Evolutionary conservation across 1,140 invertebrate genomes (phyloP).

Genomic region (Ectropis grisescens): DNA sequence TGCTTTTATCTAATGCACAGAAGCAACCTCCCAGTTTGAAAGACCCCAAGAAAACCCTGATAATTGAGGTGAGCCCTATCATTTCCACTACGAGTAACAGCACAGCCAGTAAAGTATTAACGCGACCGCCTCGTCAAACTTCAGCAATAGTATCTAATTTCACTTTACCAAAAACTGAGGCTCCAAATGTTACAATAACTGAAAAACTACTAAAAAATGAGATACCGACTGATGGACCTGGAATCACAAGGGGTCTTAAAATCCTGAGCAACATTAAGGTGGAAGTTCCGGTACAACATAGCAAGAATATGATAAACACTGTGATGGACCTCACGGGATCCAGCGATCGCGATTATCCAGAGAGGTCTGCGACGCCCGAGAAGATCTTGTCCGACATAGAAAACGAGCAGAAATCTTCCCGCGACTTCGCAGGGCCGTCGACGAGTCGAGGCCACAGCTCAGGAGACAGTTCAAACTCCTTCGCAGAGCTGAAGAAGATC

Average conservation of each 20-base stretch:
- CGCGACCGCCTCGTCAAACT: no score
- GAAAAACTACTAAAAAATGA: slow-evolving; percentile 14
- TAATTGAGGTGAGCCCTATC: slow-evolving; percentile 51
- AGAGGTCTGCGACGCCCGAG: slow-evolving; percentile 28
- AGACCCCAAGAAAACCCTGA: slow-evolving; percentile 48
- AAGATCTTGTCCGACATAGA: slow-evolving; percentile 56
- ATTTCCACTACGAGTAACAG: slow-evolving; percentile 5
- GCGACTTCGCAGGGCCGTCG: slow-evolving; percentile 26
- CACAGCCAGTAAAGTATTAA: no score
- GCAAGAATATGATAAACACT: slow-evolving; percentile 57
- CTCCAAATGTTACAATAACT: no score
- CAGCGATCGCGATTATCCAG: slow-evolving; percentile 38
- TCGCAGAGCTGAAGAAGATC: slow-evolving; percentile 63
- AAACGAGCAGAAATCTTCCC: slow-evolving; percentile 19
- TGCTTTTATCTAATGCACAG: slow-evolving; percentile 15
- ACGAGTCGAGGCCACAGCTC: slow-evolving; percentile 23
- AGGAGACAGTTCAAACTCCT: slow-evolving; percentile 41
- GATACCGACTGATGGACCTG: slow-evolving; percentile 23
- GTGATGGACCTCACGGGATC: slow-evolving; percentile 59
- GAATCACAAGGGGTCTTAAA: slow-evolving; percentile 53
- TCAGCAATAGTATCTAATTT: no score
- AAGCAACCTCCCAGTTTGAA: slow-evolving; percentile 25
- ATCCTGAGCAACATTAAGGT: slow-evolving; percentile 68
- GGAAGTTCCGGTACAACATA: slow-evolving; percentile 59
- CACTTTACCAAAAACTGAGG: no score